Evolutionary conservation across 2,113 vertebrate species (phyloP).

Genomic region (Bettongia penicillata): DNA sequence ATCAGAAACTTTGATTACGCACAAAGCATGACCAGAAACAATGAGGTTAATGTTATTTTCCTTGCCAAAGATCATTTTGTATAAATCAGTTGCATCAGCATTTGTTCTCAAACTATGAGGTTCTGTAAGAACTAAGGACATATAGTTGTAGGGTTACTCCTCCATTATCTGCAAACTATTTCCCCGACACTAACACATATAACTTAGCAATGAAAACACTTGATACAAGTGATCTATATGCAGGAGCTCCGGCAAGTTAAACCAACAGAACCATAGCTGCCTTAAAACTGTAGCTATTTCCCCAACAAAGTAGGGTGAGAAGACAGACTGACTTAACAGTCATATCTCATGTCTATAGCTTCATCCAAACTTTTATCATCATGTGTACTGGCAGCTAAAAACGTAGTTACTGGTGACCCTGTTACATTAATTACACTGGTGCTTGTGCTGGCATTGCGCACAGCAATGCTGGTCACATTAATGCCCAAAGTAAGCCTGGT

Average conservation of each 20-base stretch:
- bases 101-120: slow-evolving; percentile 88
- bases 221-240: slow-evolving; percentile 95
- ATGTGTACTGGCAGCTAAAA: slow-evolving; percentile 94
- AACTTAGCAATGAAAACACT: slow-evolving; percentile 93
- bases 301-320: slow-evolving; percentile 85
- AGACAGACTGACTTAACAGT: slow-evolving; percentile 92
- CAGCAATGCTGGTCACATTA: slow-evolving; percentile 98
- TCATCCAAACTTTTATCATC: slow-evolving; percentile 96
- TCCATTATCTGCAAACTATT: slow-evolving; percentile 90
- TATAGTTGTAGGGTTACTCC: slow-evolving; percentile 89
- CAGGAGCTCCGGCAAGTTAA: slow-evolving; percentile 92
- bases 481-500: slow-evolving; percentile 98
- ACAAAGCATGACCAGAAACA: slow-evolving; percentile 92
- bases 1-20: slow-evolving; percentile 89
- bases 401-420: slow-evolving; percentile 94
- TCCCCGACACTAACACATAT: slow-evolving; percentile 92
- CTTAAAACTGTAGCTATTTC: slow-evolving; percentile 92
- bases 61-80: slow-evolving; percentile 93
- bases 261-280: slow-evolving; percentile 96
- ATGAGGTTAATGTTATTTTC: slow-evolving; percentile 89
- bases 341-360: slow-evolving; percentile 97
- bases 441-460: slow-evolving; percentile 93
- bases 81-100: slow-evolving; percentile 93
- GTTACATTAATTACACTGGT: slow-evolving; percentile 93
- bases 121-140: slow-evolving; percentile 89